Evolutionary conservation across 2,113 vertebrate species (phyloP), one percentile per base, ranked within the genome.

Genomic region (Cyprinodon brontotheroides): DNA sequence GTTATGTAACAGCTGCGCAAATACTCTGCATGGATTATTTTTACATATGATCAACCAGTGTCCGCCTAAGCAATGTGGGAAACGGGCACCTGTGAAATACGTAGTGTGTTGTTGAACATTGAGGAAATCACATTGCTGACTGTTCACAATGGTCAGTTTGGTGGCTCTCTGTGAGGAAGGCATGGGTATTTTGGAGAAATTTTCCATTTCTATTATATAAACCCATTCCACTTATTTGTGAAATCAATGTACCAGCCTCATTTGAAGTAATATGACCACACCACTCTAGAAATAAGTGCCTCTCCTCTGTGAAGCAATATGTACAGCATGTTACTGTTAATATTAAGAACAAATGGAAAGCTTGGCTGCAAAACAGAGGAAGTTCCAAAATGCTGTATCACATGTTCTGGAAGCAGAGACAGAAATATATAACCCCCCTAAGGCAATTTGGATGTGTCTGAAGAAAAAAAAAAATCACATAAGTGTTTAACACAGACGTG

Each of bases 261-360:
- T 73, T 43, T 68, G 71, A 71, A 78, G 78, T 53, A 36, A 36
- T 39, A 53, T 76, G 69, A 81, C 69, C 65, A 50, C 29, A 14
- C 0, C 13, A 12, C 10, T 82, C 39, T 36, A 4, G 47, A 72
- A 78, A 86, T 72, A 40, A 29, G 0, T 47, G 77, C 77, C 39
- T 79, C 15, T 87, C 90, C 86, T 81, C 70, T 89, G n/a, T 87
- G 85, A 78, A 73, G 88, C 75, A 91, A 91, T 53, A 29, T 29
- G 29, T 9, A 11, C 0, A 29, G n/a, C 11, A 38, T 13, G 36
- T 68, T 70, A 29, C 20, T 36, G 15, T 60, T 36, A 20, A 63
- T 38, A 41, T 48, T 20, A 0, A 2, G 12, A 14, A 57, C 53
- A 71, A 65, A 66, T 45, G 59, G 57, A 64, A 39, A 61, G 0